Evolutionary conservation across 2,113 vertebrate genomes (phyloP).

Genomic region (Antigone vipio): DNA sequence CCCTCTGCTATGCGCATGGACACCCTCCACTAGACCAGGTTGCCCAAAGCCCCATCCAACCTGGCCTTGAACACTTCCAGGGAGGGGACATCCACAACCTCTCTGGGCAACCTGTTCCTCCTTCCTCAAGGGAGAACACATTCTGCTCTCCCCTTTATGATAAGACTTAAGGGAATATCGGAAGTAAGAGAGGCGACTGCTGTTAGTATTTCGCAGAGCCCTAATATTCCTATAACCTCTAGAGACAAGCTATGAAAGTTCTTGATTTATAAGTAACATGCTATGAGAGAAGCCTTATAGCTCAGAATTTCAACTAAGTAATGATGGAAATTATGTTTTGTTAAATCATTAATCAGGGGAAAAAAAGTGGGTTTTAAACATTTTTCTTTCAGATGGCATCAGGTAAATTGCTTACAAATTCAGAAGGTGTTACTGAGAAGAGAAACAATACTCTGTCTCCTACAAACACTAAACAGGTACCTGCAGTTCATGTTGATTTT

Average conservation of each 20-base stretch:
- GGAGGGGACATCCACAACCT: too few species aligned
- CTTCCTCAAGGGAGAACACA: not conserved
- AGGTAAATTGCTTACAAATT: not conserved
- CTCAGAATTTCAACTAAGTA: not conserved
- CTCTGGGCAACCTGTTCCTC: not conserved
- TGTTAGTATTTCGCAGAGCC: not conserved
- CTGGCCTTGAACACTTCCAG: too few species aligned
- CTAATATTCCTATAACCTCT: not conserved
- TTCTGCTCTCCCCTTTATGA: not conserved
- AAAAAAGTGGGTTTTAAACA: not conserved
- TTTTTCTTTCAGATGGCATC: not conserved
- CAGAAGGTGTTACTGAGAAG: conserved; percentile 1
- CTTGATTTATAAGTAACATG: not conserved
- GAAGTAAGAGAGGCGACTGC: not conserved
- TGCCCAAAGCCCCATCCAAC: too few species aligned
- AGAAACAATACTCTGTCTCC: not conserved
- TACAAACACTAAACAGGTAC: not conserved
- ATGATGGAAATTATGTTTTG: not conserved
- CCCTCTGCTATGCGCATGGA: too few species aligned
- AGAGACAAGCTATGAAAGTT: not conserved
- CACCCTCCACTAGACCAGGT: too few species aligned
- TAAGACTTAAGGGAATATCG: not conserved
- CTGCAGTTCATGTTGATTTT: not conserved
- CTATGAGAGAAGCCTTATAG: not conserved
- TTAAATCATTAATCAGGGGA: not conserved